These are phyloP conservation scores for Danaus plexippus DNA, from an alignment of 1,140 invertebrate species.

Conservation along the genomic window DNA sequence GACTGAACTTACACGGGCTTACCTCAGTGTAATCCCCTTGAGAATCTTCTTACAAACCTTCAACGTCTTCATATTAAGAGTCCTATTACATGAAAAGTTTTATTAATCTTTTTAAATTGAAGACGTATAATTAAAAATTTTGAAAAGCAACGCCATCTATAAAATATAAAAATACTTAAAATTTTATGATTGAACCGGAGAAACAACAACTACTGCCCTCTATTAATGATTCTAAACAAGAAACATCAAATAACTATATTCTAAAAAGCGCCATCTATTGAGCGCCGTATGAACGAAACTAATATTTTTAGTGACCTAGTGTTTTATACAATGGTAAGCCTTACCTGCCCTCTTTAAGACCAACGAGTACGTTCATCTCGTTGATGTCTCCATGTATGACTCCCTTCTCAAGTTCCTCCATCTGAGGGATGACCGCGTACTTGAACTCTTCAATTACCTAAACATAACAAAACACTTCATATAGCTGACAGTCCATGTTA, in stretches of 20 bases:
- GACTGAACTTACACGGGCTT: constrained; percentile 26
- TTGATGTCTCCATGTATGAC: constrained; percentile 93
- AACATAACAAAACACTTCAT: background rate
- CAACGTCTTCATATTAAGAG: constrained; percentile 27
- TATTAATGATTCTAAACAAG: too few species aligned
- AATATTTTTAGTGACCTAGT: background rate
- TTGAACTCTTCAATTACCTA: constrained; percentile 79
- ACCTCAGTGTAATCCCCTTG: constrained; percentile 46
- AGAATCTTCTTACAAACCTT: constrained; percentile 43
- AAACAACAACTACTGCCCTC: too few species aligned
- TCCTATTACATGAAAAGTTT: constrained; percentile 28
- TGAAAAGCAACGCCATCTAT: too few species aligned
- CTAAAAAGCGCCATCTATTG: too few species aligned
- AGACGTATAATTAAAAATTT: too few species aligned
- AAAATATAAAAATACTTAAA: too few species aligned
- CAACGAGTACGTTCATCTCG: constrained; percentile 88
- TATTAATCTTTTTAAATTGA: too few species aligned
- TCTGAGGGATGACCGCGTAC: constrained; percentile 73
- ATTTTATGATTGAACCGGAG: too few species aligned
- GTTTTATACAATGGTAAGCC: constrained; percentile 7
- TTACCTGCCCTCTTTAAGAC: constrained; percentile 47
- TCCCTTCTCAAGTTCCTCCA: constrained; percentile 76
- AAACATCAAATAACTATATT: too few species aligned
- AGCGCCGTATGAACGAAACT: background rate
- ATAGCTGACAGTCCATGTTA: too few species aligned